These are phyloP conservation scores for Parotia lawesii DNA, from an alignment of 2,113 vertebrate species.

Conservation along the genomic window DNA sequence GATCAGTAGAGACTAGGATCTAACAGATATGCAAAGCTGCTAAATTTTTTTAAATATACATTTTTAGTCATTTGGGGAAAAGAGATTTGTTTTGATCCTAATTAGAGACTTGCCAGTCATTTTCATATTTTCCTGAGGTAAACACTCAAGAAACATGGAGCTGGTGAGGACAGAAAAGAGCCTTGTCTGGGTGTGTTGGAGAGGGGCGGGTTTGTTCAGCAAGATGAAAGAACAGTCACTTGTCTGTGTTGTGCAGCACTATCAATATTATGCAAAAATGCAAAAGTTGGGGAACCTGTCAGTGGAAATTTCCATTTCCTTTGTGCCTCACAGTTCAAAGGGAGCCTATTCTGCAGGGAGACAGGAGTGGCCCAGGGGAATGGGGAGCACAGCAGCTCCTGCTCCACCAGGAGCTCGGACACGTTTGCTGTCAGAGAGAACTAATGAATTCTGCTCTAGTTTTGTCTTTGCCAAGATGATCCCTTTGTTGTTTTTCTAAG, in stretches of 20 bases:
- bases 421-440: background rate
- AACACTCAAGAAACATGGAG: background rate
- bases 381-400: background rate
- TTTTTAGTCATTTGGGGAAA: background rate
- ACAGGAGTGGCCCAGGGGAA: background rate
- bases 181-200: background rate
- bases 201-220: background rate
- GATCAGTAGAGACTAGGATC: background rate
- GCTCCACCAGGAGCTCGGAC: background rate
- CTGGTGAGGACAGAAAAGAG: background rate
- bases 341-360: background rate
- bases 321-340: background rate
- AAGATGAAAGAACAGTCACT: background rate
- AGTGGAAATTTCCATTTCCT: conserved; percentile 42
- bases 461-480: background rate
- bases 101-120: background rate
- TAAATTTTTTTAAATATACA: background rate
- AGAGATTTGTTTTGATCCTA: background rate
- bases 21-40: background rate
- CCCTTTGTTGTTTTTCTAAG: background rate
- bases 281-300: background rate
- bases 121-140: background rate
- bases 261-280: background rate
- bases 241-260: background rate
- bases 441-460: background rate